phyloP scores from a whole-genome alignment of 2,113 vertebrate genomes.

The Atrichornis clamosus region DNA sequence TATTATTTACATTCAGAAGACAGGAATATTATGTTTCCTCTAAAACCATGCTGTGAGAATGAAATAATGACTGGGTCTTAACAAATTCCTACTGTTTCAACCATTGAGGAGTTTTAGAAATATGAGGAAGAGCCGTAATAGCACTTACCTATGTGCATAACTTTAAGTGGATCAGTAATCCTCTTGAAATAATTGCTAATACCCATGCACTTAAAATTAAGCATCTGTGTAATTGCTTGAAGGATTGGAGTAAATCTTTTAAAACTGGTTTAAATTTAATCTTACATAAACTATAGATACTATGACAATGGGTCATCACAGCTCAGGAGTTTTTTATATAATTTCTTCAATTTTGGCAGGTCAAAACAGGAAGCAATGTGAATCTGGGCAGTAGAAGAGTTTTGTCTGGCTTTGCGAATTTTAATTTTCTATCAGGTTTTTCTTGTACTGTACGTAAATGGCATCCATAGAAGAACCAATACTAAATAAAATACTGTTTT shows the following conservation, averaged over 20 bases:
- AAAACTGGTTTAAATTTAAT: neutral
- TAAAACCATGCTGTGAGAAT: conserved; percentile 16
- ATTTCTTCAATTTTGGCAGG: neutral
- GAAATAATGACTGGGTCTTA: conserved; percentile 10
- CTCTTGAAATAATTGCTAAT: conserved; percentile 21
- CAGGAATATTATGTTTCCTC: neutral
- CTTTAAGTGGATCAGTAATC: conserved; percentile 18
- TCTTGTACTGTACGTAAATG: neutral
- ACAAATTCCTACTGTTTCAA: conserved; percentile 5
- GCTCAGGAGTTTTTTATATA: neutral
- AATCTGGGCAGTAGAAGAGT: neutral
- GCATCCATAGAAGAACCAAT: neutral
- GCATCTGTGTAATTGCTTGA: conserved; percentile 14
- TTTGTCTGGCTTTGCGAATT: neutral
- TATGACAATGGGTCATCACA: neutral
- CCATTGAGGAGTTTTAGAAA: neutral
- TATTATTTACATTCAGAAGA: neutral
- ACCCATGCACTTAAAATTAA: conserved; percentile 3
- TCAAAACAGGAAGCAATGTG: neutral
- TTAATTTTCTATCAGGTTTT: neutral
- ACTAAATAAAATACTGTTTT: neutral
- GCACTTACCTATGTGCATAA: neutral
- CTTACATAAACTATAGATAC: neutral
- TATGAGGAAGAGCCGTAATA: neutral
- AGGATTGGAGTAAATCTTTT: neutral